Evolutionary conservation across 2,888 invertebrate genomes (phyloP), one percentile per base, ranked within the genome.

Genomic region (Baccha elongata): DNA sequence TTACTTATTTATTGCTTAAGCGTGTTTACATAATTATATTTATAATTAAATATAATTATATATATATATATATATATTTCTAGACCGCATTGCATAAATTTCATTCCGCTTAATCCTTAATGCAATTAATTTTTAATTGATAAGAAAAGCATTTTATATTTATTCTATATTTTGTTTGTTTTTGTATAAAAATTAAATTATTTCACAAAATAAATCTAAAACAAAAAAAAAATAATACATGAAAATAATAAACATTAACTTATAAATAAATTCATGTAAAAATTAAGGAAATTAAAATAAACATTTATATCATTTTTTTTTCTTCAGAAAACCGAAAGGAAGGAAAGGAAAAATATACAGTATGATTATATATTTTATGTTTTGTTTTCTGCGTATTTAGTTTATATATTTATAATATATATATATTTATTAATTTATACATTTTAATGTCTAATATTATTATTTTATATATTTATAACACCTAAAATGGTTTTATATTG

Each of bases 21-120:
- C 73, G 72, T 53, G 72, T 73, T 46, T 44, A 50, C 69, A 71
- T 62, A 55, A 68, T 71, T 72, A 75, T 75, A 69, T 84, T 53
- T 76, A 64, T 73, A 85, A 74, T 79, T 81, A 85, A 58, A 80
- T 72, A 78, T 78, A 83, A 84, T 78, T 81, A 83, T 79, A 64
- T 13, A 50, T 64, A 64, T 78, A 64, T 60, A 55, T 67, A 73
- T 79, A 78, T 67, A 52, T 73, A 78, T 78, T 72, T 73, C 52
- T 67, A 52, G 50, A 76, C 64, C 71, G 76, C 58, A 76, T 81
- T 76, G 60, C 60, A 72, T 79, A 32, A 40, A 15, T 37, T 10
- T 32, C 13, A 50, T 23, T 32, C 29, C 8, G 4, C 29, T 32
- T 52, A 35, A 37, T 60, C 69, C 69, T 75, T 71, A 32, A 19